phyloP scores from a whole-genome alignment of 2,888 invertebrate genomes.

The Lycocerus yunnanus region DNA sequence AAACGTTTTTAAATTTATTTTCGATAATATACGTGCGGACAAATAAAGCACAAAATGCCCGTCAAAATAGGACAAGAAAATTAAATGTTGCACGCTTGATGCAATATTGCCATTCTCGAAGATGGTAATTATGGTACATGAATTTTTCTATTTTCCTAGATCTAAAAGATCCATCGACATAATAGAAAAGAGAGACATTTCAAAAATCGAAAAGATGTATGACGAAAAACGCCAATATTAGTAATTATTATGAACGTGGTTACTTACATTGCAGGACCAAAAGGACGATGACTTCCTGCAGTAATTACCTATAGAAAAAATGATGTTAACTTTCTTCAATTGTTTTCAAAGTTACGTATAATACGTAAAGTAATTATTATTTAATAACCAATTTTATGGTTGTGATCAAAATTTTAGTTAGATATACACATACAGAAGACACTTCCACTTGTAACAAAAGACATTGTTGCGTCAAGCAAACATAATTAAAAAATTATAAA shows the following conservation, averaged over 20 bases:
- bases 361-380: not conserved
- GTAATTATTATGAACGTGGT: too few relatives aligned
- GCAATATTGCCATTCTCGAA: too few relatives aligned
- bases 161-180: too few relatives aligned
- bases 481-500: not conserved
- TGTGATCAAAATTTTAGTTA: not conserved
- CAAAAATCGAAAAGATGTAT: too few relatives aligned
- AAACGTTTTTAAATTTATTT: not conserved
- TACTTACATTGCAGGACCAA: not conserved
- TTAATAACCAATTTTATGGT: not conserved
- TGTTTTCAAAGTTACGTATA: not conserved
- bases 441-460: not conserved
- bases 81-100: too few relatives aligned
- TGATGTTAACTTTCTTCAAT: not conserved
- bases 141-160: too few relatives aligned
- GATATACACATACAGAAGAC: not conserved
- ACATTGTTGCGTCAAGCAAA: not conserved
- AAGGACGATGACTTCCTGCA: not conserved
- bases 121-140: too few relatives aligned
- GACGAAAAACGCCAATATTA: too few relatives aligned
- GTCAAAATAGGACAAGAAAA: too few relatives aligned
- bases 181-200: too few relatives aligned
- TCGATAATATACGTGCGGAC: not conserved
- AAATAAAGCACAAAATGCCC: not conserved
- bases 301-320: not conserved